Conservation (phyloP, 1,140 invertebrate species). For the Epicauta chinensis region DNA sequence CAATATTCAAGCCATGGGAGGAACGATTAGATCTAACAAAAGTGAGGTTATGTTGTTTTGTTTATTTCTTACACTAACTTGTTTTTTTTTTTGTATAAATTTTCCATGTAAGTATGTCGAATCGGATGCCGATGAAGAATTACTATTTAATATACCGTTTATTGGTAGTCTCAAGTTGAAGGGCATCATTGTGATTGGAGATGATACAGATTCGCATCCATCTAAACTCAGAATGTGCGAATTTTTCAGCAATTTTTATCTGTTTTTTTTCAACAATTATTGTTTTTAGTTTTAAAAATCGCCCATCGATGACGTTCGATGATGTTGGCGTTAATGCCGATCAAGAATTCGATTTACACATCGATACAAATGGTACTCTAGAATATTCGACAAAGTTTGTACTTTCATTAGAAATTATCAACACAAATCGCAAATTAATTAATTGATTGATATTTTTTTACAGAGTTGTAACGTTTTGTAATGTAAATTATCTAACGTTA, state of each 20-base stretch:
- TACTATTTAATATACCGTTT: conserved; percentile 94
- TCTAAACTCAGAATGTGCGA: conserved; percentile 77
- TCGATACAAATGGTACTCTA: conserved; percentile 68
- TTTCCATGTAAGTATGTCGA: conserved; percentile 73
- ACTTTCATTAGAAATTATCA: not conserved
- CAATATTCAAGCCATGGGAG: conserved; percentile 91
- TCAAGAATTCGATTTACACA: conserved; percentile 85
- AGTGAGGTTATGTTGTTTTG: conserved; percentile 25
- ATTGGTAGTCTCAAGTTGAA: conserved; percentile 93
- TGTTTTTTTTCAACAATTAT: conserved; percentile 4
- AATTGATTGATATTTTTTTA: conserved; percentile 46
- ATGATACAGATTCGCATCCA: conserved; percentile 78
- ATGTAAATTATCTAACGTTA: conserved; percentile 78
- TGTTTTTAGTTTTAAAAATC: conserved; percentile 77
- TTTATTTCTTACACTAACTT: conserved; percentile 1
- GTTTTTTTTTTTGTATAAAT: conserved; percentile 7
- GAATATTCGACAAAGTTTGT: conserved; percentile 86
- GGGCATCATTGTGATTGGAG: conserved; percentile 84
- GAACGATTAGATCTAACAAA: conserved; percentile 65
- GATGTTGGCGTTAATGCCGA: conserved; percentile 65
- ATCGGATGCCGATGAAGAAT: conserved; percentile 90
- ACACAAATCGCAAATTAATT: too few relatives aligned
- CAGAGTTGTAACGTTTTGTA: conserved; percentile 86
- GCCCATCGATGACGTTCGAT: conserved; percentile 91
- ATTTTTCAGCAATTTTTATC: not conserved